Evolutionary conservation across 2,797 vertebrate species (phyloP), one percentile per base, ranked within the genome.

Genomic region (Catharus ustulatus): DNA sequence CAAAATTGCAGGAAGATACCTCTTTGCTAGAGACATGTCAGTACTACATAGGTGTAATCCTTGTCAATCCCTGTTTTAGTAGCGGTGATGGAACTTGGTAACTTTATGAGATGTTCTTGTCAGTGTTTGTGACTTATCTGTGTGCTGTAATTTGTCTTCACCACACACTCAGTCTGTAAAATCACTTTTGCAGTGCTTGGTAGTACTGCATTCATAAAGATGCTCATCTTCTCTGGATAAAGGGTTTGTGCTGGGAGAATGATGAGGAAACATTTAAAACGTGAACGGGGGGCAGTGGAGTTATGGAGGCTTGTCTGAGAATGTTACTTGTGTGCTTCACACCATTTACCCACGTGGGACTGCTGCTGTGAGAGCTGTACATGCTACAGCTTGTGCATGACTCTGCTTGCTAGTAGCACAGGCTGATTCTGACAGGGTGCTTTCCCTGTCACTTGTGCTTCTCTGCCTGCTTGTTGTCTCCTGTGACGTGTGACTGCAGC

Each of bases 281-380:
- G 38, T 34, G 20, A 59, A 46, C 3, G 42, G 14, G 14, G 15
- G 16, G 9, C 26, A 67, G 24, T 15, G 45, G 15, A 64, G 5
- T 66, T 63, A 24, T 27, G 21, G 43, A 75, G 61, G 21, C 24
- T 40, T 51, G 15, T 51, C 36, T 26, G n/a, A 68, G 48, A 38
- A 32, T 0, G 2, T 38, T 71, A 11, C 20, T 77, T 67, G 21
- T n/a, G 45, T 2, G 2, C 14, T 34, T 49, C 32, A 14, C 68
- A 24, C 10, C 4, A 1, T 24, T 76, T 64, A 69, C 22, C 14
- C 30, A 6, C 0, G 0, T 4, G 26, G 23, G 32, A 45, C 54
- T 38, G 42, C 38, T 45, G 29, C 55, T 64, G 34, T 27, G 29
- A 62, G 57, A 55, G 4, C 36, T 38, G 42, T 13, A 12, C 1